phyloP scores from a whole-genome alignment of 2,797 vertebrate species.

The Arctocebus calabarensis region DNA sequence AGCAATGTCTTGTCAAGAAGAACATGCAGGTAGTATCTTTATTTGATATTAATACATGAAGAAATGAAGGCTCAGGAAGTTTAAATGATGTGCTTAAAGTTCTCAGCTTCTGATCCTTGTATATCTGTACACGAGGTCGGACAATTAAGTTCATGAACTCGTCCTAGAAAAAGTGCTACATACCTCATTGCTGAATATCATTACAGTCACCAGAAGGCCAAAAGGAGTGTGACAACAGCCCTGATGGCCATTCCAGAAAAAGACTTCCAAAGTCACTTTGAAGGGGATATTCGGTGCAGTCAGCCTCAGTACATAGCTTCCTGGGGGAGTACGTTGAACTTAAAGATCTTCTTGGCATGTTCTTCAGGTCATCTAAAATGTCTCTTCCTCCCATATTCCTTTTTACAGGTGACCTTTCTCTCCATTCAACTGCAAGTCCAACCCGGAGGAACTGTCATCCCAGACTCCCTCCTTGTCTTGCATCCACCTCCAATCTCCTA shows the following conservation, averaged over 20 bases:
- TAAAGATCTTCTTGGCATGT: background rate
- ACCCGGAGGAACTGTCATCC: background rate
- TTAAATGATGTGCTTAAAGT: background rate
- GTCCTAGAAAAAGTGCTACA: no score
- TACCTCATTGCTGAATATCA: no score
- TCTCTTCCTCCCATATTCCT: background rate
- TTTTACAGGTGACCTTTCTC: background rate
- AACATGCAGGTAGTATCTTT: background rate
- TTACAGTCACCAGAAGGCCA: no score
- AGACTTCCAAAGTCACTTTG: no score
- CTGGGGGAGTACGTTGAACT: no score
- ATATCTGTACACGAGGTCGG: background rate
- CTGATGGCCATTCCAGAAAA: no score
- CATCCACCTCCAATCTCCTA: background rate
- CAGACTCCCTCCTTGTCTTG: no score
- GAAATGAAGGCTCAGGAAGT: background rate
- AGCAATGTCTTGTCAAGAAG: background rate
- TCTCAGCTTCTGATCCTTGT: background rate
- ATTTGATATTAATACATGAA: background rate
- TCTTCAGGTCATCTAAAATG: background rate
- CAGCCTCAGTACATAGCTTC: no score
- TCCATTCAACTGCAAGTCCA: background rate
- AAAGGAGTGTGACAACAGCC: no score
- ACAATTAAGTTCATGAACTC: no score
- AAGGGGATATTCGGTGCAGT: no score